These are phyloP conservation scores for Tympanoctomys barrerae DNA, from an alignment of 2,797 vertebrate genomes.

Conservation along the genomic window DNA sequence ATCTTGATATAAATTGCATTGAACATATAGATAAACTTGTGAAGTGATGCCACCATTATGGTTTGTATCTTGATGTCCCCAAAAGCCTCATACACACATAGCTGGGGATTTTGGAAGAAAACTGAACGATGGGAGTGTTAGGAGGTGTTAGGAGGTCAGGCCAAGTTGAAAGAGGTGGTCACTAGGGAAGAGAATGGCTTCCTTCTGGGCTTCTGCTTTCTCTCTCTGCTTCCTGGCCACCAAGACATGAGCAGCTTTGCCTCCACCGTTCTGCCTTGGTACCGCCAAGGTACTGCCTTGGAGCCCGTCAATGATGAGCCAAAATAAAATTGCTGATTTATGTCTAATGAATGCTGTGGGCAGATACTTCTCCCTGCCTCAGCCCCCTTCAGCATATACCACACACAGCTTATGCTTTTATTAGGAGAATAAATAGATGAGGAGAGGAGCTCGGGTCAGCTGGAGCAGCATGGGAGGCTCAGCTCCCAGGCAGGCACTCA, in stretches of 20 bases:
- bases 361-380: background rate
- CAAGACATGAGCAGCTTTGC: background rate
- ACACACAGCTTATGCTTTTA: background rate
- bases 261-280: background rate
- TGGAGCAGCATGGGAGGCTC: too few relatives aligned
- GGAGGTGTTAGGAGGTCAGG: background rate
- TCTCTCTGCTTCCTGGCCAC: background rate
- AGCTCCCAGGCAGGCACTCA: too few relatives aligned
- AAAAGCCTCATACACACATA: background rate
- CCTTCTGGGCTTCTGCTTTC: background rate
- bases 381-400: background rate
- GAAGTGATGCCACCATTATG: background rate
- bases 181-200: background rate
- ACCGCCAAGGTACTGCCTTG: background rate
- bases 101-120: background rate
- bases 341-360: background rate
- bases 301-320: background rate
- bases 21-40: background rate
- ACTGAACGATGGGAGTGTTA: background rate
- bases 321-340: background rate
- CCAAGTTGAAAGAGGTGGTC: background rate
- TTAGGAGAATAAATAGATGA: background rate
- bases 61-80: background rate
- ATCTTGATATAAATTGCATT: background rate
- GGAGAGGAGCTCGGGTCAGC: too few relatives aligned